Percentiles rank a stretch among this genome's conserved stretches.
Conservation (phyloP, 2,113 vertebrate genomes). For the Ifrita kowaldi region DNA sequence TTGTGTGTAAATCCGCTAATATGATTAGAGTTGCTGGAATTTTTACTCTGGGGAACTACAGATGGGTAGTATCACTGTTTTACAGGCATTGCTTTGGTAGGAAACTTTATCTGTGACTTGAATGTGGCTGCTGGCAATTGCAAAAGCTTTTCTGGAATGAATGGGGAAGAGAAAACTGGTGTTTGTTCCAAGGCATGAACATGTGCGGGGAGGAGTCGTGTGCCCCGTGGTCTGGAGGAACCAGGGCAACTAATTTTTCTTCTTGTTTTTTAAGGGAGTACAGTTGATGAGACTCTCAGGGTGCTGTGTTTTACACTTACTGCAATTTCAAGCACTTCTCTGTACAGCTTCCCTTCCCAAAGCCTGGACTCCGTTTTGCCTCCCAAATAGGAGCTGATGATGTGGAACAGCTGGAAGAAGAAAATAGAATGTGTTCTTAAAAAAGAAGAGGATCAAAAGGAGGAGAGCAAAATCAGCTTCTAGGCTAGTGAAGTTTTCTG, state of each 20-base stretch:
- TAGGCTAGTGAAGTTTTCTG: not conserved
- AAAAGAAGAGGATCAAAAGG: not conserved
- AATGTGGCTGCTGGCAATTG: not conserved
- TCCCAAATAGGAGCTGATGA: not conserved
- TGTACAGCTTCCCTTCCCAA: not conserved
- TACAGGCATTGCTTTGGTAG: not conserved
- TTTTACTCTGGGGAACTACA: conserved; percentile 12
- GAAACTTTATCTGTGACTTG: not conserved
- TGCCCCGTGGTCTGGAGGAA: not conserved
- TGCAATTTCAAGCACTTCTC: not conserved
- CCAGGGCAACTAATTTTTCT: not conserved
- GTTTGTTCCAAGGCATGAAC: not conserved
- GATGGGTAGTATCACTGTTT: not conserved
- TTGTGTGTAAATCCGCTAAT: conserved; percentile 21
- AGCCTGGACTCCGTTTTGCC: not conserved
- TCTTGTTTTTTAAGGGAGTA: not conserved
- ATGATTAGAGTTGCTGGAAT: conserved; percentile 34
- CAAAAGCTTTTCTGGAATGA: not conserved
- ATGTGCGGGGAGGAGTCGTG: not conserved
- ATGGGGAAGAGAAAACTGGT: not conserved
- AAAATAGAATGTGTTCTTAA: not conserved
- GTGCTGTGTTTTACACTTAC: not conserved
- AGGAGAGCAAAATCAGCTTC: not conserved
- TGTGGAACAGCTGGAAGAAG: not conserved
- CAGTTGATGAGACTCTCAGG: not conserved